phyloP scores from a whole-genome alignment of 2,113 vertebrate species.

The Nesogale talazaci region DNA sequence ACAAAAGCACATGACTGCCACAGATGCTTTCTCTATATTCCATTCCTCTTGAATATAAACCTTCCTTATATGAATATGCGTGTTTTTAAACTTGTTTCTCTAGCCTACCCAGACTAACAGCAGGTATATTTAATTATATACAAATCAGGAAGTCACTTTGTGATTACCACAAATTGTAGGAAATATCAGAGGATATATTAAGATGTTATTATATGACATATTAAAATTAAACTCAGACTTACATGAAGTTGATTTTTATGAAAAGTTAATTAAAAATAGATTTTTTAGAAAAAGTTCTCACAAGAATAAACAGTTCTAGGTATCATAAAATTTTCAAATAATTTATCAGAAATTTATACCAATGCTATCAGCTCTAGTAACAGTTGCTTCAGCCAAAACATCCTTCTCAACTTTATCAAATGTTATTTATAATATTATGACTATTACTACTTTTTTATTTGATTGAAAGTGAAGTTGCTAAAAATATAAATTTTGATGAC shows the following conservation, averaged over 20 bases:
- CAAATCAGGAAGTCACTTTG: slow-evolving; percentile 12
- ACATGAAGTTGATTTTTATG: slow-evolving; percentile 30
- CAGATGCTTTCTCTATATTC: too few species aligned
- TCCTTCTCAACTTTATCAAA: slow-evolving; percentile 38
- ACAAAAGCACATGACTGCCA: too few species aligned
- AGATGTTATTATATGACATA: slow-evolving; percentile 46
- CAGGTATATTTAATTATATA: slow-evolving; percentile 50
- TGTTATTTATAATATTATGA: background rate
- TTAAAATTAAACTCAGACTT: slow-evolving; percentile 46
- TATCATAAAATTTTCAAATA: slow-evolving; percentile 51
- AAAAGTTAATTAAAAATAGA: background rate
- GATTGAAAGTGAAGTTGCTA: slow-evolving; percentile 33
- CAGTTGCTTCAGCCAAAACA: background rate
- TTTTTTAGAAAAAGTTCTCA: slow-evolving; percentile 22
- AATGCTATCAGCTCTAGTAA: background rate
- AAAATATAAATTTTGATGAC: slow-evolving; percentile 45
- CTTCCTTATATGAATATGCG: too few species aligned
- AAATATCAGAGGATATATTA: slow-evolving; percentile 50
- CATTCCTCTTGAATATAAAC: too few species aligned
- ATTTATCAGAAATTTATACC: slow-evolving; percentile 48
- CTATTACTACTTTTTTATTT: background rate
- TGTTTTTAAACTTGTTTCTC: too few species aligned
- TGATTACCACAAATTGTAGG: background rate
- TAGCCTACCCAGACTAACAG: too few species aligned
- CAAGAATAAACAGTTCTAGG: slow-evolving; percentile 17